phyloP scores from a whole-genome alignment of 2,888 invertebrate genomes.

The Rapana venosa region DNA sequence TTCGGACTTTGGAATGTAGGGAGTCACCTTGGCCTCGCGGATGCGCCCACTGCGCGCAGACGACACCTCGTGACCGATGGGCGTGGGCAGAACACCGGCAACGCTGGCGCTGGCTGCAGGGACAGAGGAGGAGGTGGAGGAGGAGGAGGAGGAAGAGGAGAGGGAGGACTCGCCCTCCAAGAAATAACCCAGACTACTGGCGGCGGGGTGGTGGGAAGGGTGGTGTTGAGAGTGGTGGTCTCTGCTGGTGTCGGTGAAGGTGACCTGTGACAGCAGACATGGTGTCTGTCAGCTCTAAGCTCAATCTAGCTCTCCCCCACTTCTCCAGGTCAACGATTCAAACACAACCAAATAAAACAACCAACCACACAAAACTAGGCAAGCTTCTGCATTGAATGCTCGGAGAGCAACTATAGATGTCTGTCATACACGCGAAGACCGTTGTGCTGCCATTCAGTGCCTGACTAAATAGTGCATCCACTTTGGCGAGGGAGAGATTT shows the following conservation, averaged over 20 bases:
- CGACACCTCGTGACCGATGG: conserved; percentile 30
- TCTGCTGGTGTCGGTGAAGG: conserved; percentile 66
- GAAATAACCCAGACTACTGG: conserved; percentile 23
- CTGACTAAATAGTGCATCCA: too few species aligned
- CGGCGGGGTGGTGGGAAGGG: conserved; percentile 19
- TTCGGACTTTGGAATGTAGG: conserved; percentile 65
- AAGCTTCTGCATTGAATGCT: too few species aligned
- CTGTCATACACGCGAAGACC: too few species aligned
- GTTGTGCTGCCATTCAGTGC: too few species aligned
- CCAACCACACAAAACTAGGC: too few species aligned
- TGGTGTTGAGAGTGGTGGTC: conserved; percentile 41
- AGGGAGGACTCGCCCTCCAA: conserved; percentile 12
- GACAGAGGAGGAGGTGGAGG: neutral
- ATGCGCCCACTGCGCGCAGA: conserved; percentile 54
- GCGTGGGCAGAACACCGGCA: conserved; percentile 55
- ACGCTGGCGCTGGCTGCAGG: conserved; percentile 51
- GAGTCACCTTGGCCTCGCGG: conserved; percentile 63
- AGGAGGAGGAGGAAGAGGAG: neutral
- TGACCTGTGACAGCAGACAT: conserved; percentile 45
- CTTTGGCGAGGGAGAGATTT: too few species aligned
- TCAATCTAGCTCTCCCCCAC: too few species aligned
- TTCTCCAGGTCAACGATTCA: too few species aligned
- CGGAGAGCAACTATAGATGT: too few species aligned
- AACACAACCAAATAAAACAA: too few species aligned
- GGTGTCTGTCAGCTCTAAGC: too few species aligned